Percentiles rank a stretch among this genome's conserved stretches.
Evolutionary conservation across 2,797 vertebrate genomes (phyloP).

Genomic region (Podarcis lilfordi): DNA sequence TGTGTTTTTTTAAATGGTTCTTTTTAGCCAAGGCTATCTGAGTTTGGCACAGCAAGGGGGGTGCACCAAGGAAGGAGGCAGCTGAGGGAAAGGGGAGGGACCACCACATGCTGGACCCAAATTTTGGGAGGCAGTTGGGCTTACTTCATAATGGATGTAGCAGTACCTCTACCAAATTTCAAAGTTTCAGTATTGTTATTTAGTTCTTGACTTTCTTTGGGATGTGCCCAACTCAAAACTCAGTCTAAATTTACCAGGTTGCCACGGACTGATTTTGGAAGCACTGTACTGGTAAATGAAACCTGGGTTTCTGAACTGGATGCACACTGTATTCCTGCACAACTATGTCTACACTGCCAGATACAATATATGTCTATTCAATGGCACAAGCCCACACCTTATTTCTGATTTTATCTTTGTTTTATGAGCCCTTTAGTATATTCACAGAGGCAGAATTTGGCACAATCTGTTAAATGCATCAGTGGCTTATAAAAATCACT

Average conservation of each 20-base stretch:
- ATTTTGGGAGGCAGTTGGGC: not conserved
- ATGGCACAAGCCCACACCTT: not conserved
- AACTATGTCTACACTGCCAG: not conserved
- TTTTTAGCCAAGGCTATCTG: not conserved
- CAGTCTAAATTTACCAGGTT: not conserved
- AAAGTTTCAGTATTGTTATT: not conserved
- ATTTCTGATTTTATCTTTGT: not conserved
- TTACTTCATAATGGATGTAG: not conserved
- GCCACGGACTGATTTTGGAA: not conserved
- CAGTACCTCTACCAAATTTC: not conserved
- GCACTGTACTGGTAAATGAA: not conserved
- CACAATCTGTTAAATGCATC: constrained; percentile 38
- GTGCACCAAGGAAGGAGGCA: too few relatives aligned
- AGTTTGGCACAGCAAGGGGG: not conserved
- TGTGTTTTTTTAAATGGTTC: too few relatives aligned
- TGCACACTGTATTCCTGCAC: not conserved
- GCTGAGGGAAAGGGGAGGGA: too few relatives aligned
- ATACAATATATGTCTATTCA: not conserved
- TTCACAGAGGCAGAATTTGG: constrained; percentile 9
- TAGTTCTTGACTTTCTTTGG: not conserved
- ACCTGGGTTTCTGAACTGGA: not conserved
- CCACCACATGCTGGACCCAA: not conserved
- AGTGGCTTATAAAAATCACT: constrained; percentile 40
- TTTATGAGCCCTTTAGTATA: not conserved
- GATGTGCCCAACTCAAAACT: not conserved